phyloP scores from a whole-genome alignment of 2,888 invertebrate species.

The Pollenia angustigena region DNA sequence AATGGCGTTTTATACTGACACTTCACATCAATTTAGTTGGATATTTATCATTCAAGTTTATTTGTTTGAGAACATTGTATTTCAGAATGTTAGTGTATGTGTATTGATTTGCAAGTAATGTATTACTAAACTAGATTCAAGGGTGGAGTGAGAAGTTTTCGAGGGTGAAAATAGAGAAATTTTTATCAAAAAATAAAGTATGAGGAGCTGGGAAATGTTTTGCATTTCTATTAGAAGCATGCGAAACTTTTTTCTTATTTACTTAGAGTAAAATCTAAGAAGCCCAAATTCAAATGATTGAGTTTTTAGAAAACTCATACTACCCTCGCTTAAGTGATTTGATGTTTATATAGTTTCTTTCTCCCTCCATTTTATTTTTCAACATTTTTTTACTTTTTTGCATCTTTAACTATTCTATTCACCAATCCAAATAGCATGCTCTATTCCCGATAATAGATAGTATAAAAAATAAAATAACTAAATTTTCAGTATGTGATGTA shows the following conservation, averaged over 20 bases:
- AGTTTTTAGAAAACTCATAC: background rate
- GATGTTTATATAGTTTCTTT: slow-evolving; percentile 48
- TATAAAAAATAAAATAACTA: slow-evolving; percentile 16
- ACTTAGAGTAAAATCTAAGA: too few species aligned
- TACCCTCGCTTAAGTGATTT: slow-evolving; percentile 19
- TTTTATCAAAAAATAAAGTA: background rate
- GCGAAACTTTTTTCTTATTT: too few species aligned
- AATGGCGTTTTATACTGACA: slow-evolving; percentile 78
- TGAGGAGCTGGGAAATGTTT: background rate
- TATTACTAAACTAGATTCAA: slow-evolving; percentile 35
- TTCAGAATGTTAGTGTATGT: slow-evolving; percentile 7
- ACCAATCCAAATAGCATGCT: slow-evolving; percentile 57
- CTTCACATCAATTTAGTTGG: slow-evolving; percentile 71
- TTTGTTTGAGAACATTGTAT: slow-evolving; percentile 60
- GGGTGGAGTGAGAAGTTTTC: slow-evolving; percentile 27
- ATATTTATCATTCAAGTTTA: slow-evolving; percentile 74
- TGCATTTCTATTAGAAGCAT: background rate
- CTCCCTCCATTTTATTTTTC: background rate
- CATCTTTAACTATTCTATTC: slow-evolving; percentile 50
- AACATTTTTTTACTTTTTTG: slow-evolving; percentile 11
- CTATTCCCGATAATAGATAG: slow-evolving; percentile 29
- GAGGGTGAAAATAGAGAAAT: background rate
- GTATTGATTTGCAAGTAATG: slow-evolving; percentile 17
- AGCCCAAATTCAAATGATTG: too few species aligned
- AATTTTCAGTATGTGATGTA: slow-evolving; percentile 52